Evolutionary conservation across 2,113 vertebrate species (phyloP).

Genomic region (human): DNA sequence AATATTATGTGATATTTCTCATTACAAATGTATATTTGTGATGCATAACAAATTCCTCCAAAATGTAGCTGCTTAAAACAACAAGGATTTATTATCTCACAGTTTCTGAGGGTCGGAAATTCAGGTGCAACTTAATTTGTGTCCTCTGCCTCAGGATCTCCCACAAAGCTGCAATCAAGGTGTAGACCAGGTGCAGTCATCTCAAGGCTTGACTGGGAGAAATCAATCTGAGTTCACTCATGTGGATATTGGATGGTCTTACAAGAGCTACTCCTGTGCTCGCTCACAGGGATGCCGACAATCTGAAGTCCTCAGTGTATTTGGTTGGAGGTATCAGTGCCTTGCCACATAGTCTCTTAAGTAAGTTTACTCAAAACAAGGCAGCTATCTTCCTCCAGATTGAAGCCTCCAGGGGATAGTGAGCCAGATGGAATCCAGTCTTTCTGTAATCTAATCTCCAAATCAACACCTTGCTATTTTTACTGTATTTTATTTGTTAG

Average conservation of each 20-base stretch:
- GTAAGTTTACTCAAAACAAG: not conserved
- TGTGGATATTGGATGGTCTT: not conserved
- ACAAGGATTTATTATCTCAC: not conserved
- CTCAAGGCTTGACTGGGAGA: too few relatives aligned
- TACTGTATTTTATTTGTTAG: not conserved
- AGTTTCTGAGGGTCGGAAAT: not conserved
- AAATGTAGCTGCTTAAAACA: not conserved
- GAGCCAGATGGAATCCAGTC: not conserved
- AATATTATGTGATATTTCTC: not conserved
- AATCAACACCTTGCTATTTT: not conserved
- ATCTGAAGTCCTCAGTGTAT: not conserved
- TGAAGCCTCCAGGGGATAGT: not conserved
- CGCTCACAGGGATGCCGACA: not conserved
- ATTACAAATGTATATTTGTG: not conserved
- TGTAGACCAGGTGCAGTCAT: not conserved
- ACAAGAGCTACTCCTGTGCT: not conserved
- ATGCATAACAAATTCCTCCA: not conserved
- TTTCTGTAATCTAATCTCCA: not conserved
- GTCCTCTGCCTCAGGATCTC: not conserved
- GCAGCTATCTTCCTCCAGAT: not conserved
- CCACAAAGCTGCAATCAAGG: not conserved
- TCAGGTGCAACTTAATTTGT: fast-evolving
- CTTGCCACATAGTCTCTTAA: not conserved
- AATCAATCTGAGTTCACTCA: fast-evolving
- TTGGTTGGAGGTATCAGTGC: not conserved